Conservation (phyloP, 2,888 invertebrate species). For the Clitarchus hookeri region DNA sequence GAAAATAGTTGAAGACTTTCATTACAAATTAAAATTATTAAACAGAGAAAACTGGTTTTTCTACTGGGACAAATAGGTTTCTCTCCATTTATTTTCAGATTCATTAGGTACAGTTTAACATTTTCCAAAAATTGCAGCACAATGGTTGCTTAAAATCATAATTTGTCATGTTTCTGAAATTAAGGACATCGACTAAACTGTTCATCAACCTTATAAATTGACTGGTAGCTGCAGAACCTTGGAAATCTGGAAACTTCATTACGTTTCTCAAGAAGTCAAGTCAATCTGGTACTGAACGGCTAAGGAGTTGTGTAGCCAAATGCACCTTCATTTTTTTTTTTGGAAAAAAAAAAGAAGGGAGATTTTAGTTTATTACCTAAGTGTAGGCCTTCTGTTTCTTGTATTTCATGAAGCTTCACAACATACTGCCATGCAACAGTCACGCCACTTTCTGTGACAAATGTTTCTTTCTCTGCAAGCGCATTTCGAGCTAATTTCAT, state of each 20-base stretch:
- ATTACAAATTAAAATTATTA: slow-evolving; percentile 24
- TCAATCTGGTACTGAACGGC: not conserved
- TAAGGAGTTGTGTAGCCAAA: not conserved
- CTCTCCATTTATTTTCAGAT: not conserved
- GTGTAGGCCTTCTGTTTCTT: not conserved
- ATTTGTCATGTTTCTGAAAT: not conserved
- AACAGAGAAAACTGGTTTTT: slow-evolving; percentile 4
- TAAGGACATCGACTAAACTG: not conserved
- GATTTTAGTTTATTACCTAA: not conserved
- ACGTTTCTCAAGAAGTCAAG: not conserved
- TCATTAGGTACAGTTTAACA: not conserved
- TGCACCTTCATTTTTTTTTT: not conserved
- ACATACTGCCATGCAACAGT: not conserved
- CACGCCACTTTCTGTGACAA: not conserved
- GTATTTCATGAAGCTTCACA: not conserved
- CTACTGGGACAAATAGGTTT: not conserved
- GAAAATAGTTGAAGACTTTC: not conserved
- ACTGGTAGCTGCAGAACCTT: not conserved
- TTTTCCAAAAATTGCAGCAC: not conserved
- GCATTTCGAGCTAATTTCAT: not conserved
- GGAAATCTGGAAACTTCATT: not conserved
- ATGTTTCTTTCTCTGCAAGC: not conserved
- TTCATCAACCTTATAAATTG: not conserved
- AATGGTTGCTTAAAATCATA: not conserved
- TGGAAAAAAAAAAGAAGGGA: not conserved